phyloP scores from a whole-genome alignment of 2,797 vertebrate genomes.

The Avahi laniger region DNA sequence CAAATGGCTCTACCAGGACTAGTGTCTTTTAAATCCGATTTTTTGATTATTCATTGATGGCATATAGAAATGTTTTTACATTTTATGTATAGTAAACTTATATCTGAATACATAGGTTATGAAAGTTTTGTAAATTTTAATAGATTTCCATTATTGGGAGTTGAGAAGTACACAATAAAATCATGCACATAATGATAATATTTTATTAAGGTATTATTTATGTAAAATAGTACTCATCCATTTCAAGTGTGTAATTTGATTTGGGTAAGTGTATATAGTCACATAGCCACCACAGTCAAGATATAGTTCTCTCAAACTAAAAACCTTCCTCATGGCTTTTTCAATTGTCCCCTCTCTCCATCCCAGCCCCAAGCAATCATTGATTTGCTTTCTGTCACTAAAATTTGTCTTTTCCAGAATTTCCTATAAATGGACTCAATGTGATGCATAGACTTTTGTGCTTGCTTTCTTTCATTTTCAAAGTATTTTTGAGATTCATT shows the following conservation, averaged over 20 bases:
- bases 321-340: not conserved
- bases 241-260: not conserved
- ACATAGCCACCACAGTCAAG: not conserved
- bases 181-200: not conserved
- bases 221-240: not conserved
- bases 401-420: not conserved
- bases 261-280: not conserved
- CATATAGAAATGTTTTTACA: not conserved
- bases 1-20: not conserved
- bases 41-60: not conserved
- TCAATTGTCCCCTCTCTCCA: accelerated
- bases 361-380: not conserved
- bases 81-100: not conserved
- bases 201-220: slow-evolving; percentile 5
- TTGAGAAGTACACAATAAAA: not conserved
- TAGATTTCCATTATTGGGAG: not conserved
- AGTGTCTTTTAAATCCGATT: not conserved
- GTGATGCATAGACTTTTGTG: not conserved
- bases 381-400: not conserved
- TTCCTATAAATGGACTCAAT: not conserved
- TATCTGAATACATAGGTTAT: not conserved
- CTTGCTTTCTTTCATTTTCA: not conserved
- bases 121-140: not conserved
- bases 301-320: not conserved
- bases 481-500: not conserved